Base-by-base conservation (phyloP, 2,888 invertebrate genomes). In the Ptilodon capucinus region DNA sequence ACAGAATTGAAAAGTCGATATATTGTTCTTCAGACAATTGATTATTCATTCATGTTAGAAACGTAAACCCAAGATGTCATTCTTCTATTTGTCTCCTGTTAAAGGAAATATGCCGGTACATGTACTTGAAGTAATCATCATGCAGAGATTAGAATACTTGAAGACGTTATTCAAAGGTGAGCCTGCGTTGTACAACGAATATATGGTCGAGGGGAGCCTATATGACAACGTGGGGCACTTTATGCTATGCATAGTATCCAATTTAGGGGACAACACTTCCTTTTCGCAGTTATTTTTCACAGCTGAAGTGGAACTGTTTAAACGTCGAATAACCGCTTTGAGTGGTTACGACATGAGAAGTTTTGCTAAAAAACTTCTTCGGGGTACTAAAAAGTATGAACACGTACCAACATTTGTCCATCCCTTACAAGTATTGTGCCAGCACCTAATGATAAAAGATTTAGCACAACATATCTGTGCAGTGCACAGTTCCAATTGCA, bases 161-260 rank as follows among this genome's bases (percentile, higher is more conserved):
- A 82, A 84, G 63, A 65, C 78, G 4, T 50, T 91, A 46, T 64
- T 76, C 36, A 75, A 76, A 38, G 71, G 75, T 21, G 74, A 84
- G 45, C 51, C 67, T 42, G 53, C 52, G 19, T 60, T 60, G 52
- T 92, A 91, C 51, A 91, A 91, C 39, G 92, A 93, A 76, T 93
- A 91, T 78, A 79, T 93, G 36, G 72, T 92, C 11, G 93, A 93
- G 75, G 92, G 92, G 55, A 92, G 93, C 50, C 60, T 87, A 8
- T 89, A 92, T 55, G 94, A 94, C 62, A 92, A 91, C 53, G 85
- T 92, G 38, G 93, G 93, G 30, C 93, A 94, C 72, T 93, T 92
- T 64, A 83, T 85, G 62, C 68, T 93, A 13, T 91, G 93, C 74
- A 80, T 91, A 56, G 66, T 82, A 17, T 70, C 81, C 5, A 79